Percentiles rank a stretch among this genome's conserved stretches.
Conservation (phyloP, 2,797 vertebrate genomes). For the Micromesistius poutassou region DNA sequence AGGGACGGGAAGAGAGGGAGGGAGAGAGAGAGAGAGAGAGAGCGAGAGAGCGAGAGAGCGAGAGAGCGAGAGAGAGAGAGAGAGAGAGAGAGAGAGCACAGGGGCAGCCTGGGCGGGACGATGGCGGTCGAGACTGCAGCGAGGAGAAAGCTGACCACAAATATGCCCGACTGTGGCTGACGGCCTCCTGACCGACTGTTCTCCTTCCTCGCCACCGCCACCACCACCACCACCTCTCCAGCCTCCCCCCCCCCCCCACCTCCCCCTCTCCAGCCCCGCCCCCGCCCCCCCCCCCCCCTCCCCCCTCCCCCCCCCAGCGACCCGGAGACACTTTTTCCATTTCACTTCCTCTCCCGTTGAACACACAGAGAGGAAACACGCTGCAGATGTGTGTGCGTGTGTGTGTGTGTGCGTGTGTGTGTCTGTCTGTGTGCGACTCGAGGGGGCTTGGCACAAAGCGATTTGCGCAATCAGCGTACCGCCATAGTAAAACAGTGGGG, state of each 20-base stretch:
- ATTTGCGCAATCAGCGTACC: too few relatives aligned
- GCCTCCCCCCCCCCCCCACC: too few relatives aligned
- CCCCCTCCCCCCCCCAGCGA: too few relatives aligned
- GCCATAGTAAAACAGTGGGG: too few relatives aligned
- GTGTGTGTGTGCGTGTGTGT: neutral
- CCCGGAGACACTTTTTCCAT: constrained; percentile 69
- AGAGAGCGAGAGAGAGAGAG: constrained; percentile 13
- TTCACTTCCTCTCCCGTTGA: constrained; percentile 63
- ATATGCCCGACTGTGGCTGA: constrained; percentile 74
- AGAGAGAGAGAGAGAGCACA: constrained; percentile 18
- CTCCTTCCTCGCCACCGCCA: constrained; percentile 51
- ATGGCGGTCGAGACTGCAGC: constrained; percentile 51
- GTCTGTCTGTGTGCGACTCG: constrained; percentile 11
- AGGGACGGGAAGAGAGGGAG: constrained; percentile 6
- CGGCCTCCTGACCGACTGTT: constrained; percentile 74
- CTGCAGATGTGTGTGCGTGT: constrained; percentile 69
- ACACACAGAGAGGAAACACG: constrained; percentile 68
- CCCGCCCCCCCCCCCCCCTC: neutral
- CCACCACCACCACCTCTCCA: too few relatives aligned
- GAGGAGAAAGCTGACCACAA: constrained; percentile 72
- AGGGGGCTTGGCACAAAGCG: too few relatives aligned
- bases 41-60: constrained; percentile 8
- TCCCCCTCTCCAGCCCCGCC: too few relatives aligned
- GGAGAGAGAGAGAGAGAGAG: neutral
- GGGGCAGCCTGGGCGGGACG: constrained; percentile 12